Base-by-base conservation (phyloP, 2,888 invertebrate genomes). In the Drosophila dives region DNA sequence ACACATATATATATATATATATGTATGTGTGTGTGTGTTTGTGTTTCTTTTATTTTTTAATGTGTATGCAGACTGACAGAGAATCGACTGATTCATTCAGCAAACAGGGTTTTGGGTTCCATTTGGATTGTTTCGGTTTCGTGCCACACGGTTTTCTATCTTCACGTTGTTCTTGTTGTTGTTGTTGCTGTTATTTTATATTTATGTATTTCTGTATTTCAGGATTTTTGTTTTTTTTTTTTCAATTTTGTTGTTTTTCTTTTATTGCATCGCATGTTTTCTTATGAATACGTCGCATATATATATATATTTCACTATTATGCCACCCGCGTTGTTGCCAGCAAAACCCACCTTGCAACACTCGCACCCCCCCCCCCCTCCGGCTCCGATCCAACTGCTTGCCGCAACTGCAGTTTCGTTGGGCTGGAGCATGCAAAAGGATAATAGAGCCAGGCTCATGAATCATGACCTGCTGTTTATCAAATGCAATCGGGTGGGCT, bases 391-490 rank as follows among this genome's bases (percentile, higher is more conserved):
- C 29, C 10, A 23, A 20, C 49, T 26, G 51, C 8, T 53, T 62
- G 54, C 61, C 79, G 64, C 64, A 65, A 45, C 20, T 78, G 80
- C 75, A 77, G 66, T 66, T 74, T 79, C 60, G 77, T 74, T 77
- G 59, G 80, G 69, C 77, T 49, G 60, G 51, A 50, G 59, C 72
- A 79, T 69, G 77, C 77, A 72, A 70, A 75, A 79, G 79, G 81
- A 80, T 79, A 79, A 80, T 79, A 72, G 81, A 79, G 76, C 80
- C 78, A 29, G 72, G 76, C 80, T 67, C 89, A 83, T 85, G 85
- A 89, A 87, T 85, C 85, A 85, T 85, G 87, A 71, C 81, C 80
- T 71, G 64, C 81, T 86, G 83, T 84, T 84, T 88, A 84, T 84
- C 84, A 84, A 83, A 84, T 85, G 85, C 88, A 87, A 64, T 67